A percentile compares a stretch with the other conserved stretches of the same genome.
Evolutionary conservation across 2,888 invertebrate genomes (phyloP).

Genomic region (Cephus runcator): DNA sequence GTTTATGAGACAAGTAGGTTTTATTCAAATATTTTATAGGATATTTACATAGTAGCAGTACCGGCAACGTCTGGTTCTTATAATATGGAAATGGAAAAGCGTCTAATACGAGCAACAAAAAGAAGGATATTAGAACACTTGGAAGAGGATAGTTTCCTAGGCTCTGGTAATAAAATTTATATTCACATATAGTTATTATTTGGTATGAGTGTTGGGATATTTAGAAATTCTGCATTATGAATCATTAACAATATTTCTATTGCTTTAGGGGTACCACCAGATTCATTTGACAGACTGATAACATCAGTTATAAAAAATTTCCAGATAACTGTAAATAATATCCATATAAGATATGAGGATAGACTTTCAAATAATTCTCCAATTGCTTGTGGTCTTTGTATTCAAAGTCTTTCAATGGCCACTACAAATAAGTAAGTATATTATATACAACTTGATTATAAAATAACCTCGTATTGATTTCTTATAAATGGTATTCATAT

Average conservation of each 20-base stretch:
- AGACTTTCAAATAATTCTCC: conserved; percentile 74
- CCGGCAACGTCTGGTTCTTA: conserved; percentile 78
- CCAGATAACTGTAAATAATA: conserved; percentile 80
- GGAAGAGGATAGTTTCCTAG: conserved; percentile 71
- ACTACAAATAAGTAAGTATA: conserved; percentile 78
- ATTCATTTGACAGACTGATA: conserved; percentile 78
- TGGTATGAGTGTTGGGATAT: conserved; percentile 1
- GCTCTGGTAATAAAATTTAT: conserved; percentile 42
- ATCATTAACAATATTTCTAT: background rate
- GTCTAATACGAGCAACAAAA: conserved; percentile 78
- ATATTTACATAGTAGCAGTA: conserved; percentile 79
- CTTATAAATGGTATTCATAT: background rate
- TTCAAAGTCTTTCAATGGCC: conserved; percentile 81
- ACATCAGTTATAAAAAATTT: conserved; percentile 83
- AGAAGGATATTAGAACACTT: conserved; percentile 76
- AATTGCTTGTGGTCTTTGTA: conserved; percentile 80
- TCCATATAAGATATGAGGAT: conserved; percentile 87
- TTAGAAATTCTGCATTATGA: conserved; percentile 5
- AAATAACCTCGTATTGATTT: background rate
- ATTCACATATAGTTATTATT: background rate
- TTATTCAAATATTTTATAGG: conserved; percentile 56
- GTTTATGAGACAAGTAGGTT: conserved; percentile 2
- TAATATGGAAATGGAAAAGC: conserved; percentile 79
- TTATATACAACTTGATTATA: background rate
- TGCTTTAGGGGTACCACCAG: conserved; percentile 71